These are phyloP conservation scores for Scarus forsteni DNA, from an alignment of 2,797 vertebrate genomes.

Conservation along the genomic window DNA sequence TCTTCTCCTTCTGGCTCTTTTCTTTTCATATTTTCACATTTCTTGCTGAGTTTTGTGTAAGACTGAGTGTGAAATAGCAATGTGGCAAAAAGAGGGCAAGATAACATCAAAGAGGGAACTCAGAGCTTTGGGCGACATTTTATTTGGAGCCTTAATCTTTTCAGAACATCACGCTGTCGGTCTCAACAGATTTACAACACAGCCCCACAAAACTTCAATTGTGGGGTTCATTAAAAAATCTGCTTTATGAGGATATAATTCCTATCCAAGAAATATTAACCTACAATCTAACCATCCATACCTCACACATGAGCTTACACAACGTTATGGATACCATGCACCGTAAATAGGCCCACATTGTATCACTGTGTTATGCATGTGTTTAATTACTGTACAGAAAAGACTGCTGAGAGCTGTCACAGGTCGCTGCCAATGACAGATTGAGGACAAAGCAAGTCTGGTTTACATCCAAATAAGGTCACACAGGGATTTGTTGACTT, in stretches of 20 bases:
- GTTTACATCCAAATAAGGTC: constrained; percentile 55
- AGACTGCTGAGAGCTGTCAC: constrained; percentile 35
- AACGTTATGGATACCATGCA: neutral
- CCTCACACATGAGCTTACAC: constrained; percentile 18
- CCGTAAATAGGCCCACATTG: constrained; percentile 14
- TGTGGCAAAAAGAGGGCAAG: constrained; percentile 43
- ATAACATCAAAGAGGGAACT: constrained; percentile 69
- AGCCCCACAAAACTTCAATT: constrained; percentile 34
- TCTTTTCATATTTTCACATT: neutral
- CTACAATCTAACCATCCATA: constrained; percentile 12
- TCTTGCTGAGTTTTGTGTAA: constrained; percentile 10
- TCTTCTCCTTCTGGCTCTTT: neutral
- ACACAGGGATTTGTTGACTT: constrained; percentile 50
- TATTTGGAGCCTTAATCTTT: constrained; percentile 69
- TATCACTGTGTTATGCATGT: constrained; percentile 30
- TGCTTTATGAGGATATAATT: constrained; percentile 27
- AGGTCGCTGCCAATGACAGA: constrained; percentile 32
- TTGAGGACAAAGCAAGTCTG: constrained; percentile 45
- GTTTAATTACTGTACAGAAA: constrained; percentile 37
- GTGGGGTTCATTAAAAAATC: constrained; percentile 21
- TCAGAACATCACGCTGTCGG: constrained; percentile 49
- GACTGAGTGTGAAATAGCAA: constrained; percentile 45
- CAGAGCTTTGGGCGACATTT: constrained; percentile 64
- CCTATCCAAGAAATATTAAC: constrained; percentile 4
- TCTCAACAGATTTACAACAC: constrained; percentile 40